phyloP scores from a whole-genome alignment of 1,140 invertebrate genomes.

The Tetramorium alpestre region DNA sequence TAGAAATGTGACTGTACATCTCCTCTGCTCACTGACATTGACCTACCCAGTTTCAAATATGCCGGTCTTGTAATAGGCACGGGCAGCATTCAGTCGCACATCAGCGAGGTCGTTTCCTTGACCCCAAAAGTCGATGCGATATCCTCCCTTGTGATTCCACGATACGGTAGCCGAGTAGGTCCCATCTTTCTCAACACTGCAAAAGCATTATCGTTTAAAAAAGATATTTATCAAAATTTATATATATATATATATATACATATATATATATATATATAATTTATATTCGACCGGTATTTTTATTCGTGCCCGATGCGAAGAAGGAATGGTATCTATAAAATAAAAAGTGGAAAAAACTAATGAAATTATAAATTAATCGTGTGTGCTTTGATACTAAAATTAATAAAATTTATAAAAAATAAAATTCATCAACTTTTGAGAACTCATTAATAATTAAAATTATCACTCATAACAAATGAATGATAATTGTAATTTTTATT shows the following conservation, averaged over 20 bases:
- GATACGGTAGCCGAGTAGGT: conserved; percentile 90
- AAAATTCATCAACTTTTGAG: no score
- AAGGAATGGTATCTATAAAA: no score
- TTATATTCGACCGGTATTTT: not conserved
- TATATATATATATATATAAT: not conserved
- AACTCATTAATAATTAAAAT: no score
- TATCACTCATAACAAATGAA: no score
- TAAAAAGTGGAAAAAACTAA: no score
- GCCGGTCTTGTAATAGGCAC: conserved; percentile 90
- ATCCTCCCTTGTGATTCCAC: conserved; percentile 89
- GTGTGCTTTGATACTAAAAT: no score
- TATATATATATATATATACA: no score
- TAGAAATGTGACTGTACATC: not conserved
- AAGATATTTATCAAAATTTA: conserved; percentile 1
- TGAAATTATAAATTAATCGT: no score
- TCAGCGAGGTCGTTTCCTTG: conserved; percentile 90
- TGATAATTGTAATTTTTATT: no score
- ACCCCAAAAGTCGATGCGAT: conserved; percentile 91
- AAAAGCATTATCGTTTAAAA: conserved; percentile 46
- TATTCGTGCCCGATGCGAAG: not conserved
- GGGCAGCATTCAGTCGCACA: conserved; percentile 88
- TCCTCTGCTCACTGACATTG: conserved; percentile 7
- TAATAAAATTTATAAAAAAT: no score
- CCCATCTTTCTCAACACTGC: conserved; percentile 90
- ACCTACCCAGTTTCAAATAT: conserved; percentile 89